phyloP scores from a whole-genome alignment of 2,113 vertebrate genomes.

The Halcyon senegalensis region DNA sequence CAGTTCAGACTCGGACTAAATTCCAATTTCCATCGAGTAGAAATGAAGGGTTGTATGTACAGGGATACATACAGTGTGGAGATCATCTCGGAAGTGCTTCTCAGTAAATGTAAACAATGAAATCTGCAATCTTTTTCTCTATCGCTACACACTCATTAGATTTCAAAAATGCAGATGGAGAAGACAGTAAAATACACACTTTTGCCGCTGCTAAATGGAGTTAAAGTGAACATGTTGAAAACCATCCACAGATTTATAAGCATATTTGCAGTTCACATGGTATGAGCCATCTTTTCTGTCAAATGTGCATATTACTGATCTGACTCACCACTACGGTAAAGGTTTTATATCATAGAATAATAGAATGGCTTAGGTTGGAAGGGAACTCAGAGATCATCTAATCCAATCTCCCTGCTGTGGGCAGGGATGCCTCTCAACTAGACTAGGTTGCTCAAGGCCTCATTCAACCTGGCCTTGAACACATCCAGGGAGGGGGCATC shows the following conservation, averaged over 20 bases:
- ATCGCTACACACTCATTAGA: neutral
- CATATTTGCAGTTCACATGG: neutral
- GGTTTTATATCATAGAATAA: neutral
- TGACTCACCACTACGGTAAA: neutral
- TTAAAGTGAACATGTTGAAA: neutral
- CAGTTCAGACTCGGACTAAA: neutral
- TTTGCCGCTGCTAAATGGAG: neutral
- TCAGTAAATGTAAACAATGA: neutral
- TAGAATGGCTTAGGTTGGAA: too few species aligned
- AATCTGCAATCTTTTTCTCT: neutral
- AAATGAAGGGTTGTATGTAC: neutral
- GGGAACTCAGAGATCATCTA: too few species aligned
- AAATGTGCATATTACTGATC: neutral
- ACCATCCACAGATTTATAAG: neutral
- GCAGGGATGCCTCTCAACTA: too few species aligned
- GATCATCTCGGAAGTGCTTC: neutral
- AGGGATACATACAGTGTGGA: neutral
- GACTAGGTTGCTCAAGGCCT: too few species aligned
- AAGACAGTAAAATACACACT: neutral
- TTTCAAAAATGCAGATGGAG: neutral
- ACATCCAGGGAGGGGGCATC: too few species aligned
- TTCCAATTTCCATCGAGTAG: neutral
- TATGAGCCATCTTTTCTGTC: neutral
- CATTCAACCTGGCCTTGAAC: too few species aligned
- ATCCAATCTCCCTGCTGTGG: too few species aligned